These are phyloP conservation scores for Pangasius krempfi DNA, from an alignment of 2,797 vertebrate species.

Conservation along the genomic window DNA sequence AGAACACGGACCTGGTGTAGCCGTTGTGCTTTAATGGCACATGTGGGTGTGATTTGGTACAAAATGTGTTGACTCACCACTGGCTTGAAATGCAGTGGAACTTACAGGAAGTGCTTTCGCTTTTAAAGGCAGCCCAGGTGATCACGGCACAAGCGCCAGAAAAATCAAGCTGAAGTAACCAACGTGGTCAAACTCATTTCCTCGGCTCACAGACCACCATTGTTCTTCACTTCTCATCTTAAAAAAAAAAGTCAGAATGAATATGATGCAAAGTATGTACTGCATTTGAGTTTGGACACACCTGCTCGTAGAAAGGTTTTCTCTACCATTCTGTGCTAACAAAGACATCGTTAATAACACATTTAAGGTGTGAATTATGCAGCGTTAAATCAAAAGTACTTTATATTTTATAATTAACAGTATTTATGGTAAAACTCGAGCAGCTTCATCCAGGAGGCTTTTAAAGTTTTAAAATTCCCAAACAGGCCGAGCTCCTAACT, in stretches of 20 bases:
- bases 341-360: background rate
- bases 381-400: no score
- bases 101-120: conserved; percentile 34
- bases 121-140: conserved; percentile 24
- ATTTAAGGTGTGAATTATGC: background rate
- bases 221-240: background rate
- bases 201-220: background rate
- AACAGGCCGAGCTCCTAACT: background rate
- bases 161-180: background rate
- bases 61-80: conserved; percentile 16
- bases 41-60: conserved; percentile 29
- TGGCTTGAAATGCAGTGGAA: background rate
- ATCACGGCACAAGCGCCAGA: background rate
- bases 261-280: background rate
- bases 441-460: background rate
- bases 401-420: background rate
- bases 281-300: background rate
- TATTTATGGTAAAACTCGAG: background rate
- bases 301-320: background rate
- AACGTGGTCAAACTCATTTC: conserved; percentile 7
- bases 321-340: background rate
- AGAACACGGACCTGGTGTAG: background rate
- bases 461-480: background rate
- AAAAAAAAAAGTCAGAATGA: background rate
- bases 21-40: background rate